Evolutionary conservation across 2,888 invertebrate genomes (phyloP).

Genomic region (Mythimna albipuncta): DNA sequence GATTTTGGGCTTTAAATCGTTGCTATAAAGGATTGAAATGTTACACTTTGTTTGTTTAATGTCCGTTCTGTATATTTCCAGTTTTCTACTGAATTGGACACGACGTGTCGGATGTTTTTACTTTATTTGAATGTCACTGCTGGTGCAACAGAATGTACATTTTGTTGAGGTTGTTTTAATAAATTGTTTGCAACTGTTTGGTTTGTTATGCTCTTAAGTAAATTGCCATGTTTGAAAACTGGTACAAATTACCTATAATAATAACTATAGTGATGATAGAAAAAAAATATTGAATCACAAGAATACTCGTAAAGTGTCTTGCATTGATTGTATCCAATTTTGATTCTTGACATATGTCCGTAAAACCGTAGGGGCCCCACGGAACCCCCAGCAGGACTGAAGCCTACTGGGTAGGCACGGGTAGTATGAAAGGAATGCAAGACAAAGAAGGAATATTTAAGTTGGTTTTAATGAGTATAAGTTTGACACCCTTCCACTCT

Average conservation of each 20-base stretch:
- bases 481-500: too few species aligned
- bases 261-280: neutral
- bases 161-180: conserved; percentile 56
- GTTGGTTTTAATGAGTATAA: too few species aligned
- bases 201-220: conserved; percentile 18
- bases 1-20: conserved; percentile 79
- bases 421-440: too few species aligned
- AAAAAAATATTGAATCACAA: too few species aligned
- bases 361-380: too few species aligned
- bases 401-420: too few species aligned
- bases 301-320: neutral
- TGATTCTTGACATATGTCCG: too few species aligned
- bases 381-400: too few species aligned
- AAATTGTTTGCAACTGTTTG: conserved; percentile 42
- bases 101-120: conserved; percentile 65
- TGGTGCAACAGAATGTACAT: conserved; percentile 50
- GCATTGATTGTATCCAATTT: neutral
- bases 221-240: neutral
- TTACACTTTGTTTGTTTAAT: conserved; percentile 68
- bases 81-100: conserved; percentile 64
- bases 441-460: too few species aligned
- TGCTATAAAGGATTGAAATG: conserved; percentile 77
- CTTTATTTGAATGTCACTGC: conserved; percentile 66
- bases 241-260: neutral
- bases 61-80: conserved; percentile 66